Base-by-base conservation (phyloP, 2,113 vertebrate genomes). In the Progne subis region DNA sequence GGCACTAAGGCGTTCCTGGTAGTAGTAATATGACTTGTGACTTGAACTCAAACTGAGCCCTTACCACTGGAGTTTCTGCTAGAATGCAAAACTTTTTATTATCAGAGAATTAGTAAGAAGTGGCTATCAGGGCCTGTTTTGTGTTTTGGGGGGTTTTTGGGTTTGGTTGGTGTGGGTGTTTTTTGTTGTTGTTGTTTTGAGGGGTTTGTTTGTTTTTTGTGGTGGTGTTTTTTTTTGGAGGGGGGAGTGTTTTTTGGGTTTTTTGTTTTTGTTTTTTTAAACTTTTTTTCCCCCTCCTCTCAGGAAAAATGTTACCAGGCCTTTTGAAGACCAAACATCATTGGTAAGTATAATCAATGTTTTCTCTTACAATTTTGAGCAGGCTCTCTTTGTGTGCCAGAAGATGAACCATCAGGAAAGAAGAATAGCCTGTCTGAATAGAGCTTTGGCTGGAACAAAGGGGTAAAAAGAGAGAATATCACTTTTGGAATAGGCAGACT, bases 241-340 rank as follows among this genome's bases (percentile, higher is more conserved):
- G 41, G 41, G 41, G 41, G 5, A 10, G 41, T 41, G 41, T 5
- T 49, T 24, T 16, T 52, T 14, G n/a, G n/a, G n/a, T n/a, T 49
- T 47, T 52, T 16, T 26, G 50, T 16, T 17, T 25, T 8, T 12
- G 26, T 84, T 49, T 4, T 13, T 39, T 47, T 9, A 26, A 56
- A 32, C 21, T 61, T 19, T 25, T 61, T 70, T 59, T 52, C 46
- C 25, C 12, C 2, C 18, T 82, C 3, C 82, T 93, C 65, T 69
- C 88, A 99, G 99, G 96, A 99, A 99, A 98, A 99, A 99, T 95
- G 98, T 99, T 74, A 98, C 99, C 17, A 98, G 99, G 32, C 99
- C 99, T 11, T 99, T 99, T 98, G 99, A 99, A 82, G 99, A 99
- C 97, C 99, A 99, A 1, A 99, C 99, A 2, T 99, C 99, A 15